Percentiles rank a stretch among this genome's conserved stretches.
These are phyloP conservation scores for Lota lota DNA, from an alignment of 2,113 vertebrate species.

Conservation along the genomic window DNA sequence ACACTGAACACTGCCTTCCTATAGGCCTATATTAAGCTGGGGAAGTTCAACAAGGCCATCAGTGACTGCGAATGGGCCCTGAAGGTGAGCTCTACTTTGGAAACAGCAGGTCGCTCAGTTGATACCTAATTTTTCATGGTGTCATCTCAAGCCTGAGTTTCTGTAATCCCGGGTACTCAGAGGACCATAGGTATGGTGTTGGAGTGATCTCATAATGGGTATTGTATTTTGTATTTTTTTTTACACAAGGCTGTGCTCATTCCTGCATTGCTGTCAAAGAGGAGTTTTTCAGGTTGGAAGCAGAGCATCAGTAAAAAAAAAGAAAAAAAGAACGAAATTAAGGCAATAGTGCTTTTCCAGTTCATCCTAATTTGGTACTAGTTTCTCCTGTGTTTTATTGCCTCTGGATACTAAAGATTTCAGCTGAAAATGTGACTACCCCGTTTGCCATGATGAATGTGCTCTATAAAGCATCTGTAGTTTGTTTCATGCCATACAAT, in stretches of 20 bases:
- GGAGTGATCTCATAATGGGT: neutral
- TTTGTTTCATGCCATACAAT: neutral
- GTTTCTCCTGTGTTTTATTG: constrained; percentile 5
- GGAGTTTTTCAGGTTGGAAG: neutral
- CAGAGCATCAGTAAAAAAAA: too few relatives aligned
- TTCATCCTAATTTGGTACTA: neutral
- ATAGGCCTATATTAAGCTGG: constrained; percentile 86
- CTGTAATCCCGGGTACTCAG: constrained; percentile 13
- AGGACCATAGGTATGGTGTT: neutral
- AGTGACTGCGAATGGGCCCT: constrained; percentile 90
- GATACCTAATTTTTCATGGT: constrained; percentile 34
- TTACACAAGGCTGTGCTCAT: neutral
- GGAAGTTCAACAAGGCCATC: constrained; percentile 80
- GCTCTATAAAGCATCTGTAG: neutral
- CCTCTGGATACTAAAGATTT: neutral
- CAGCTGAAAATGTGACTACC: neutral
- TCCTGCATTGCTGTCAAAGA: neutral
- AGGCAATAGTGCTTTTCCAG: too few relatives aligned
- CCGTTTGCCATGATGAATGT: constrained; percentile 11
- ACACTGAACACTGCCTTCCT: constrained; percentile 10
- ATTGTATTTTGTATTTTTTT: neutral
- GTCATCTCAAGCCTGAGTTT: constrained; percentile 14
- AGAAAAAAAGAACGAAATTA: too few relatives aligned
- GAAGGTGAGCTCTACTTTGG: constrained; percentile 75
- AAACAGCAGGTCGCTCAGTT: constrained; percentile 19